Conservation (phyloP, 2,797 vertebrate species). For the Tapirus indicus region DNA sequence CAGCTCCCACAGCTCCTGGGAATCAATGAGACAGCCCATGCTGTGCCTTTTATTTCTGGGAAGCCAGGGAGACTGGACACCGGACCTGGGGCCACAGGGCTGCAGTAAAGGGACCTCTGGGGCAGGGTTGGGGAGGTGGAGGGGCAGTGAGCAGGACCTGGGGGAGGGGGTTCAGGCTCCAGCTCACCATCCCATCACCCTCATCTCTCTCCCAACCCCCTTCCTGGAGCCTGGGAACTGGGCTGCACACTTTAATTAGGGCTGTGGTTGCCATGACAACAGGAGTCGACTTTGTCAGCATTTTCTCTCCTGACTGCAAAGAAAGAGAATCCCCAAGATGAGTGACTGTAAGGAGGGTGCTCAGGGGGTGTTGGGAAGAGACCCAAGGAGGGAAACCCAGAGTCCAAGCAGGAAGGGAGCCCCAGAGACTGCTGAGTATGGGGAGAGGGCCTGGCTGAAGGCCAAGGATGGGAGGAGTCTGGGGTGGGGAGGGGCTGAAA, state of each 20-base stretch:
- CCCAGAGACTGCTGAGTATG: background rate
- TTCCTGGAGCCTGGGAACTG: conserved; percentile 69
- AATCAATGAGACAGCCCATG: background rate
- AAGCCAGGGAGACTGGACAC: background rate
- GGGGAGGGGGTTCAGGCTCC: background rate
- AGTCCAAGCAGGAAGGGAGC: background rate
- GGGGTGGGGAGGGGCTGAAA: background rate
- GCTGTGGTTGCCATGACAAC: conserved; percentile 84
- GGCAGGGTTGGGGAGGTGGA: background rate
- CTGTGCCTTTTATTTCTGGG: background rate
- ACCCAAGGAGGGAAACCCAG: background rate
- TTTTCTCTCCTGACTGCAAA: conserved; percentile 79
- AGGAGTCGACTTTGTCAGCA: conserved; percentile 85
- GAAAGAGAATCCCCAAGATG: conserved; percentile 75
- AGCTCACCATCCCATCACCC: background rate
- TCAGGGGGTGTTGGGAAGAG: background rate
- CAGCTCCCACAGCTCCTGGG: accelerated
- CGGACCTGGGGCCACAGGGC: background rate
- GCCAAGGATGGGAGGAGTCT: background rate
- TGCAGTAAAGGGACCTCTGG: background rate
- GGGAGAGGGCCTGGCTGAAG: background rate
- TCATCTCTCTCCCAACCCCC: conserved; percentile 52
- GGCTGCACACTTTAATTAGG: conserved; percentile 85
- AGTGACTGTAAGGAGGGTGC: background rate
- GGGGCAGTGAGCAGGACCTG: background rate